These are phyloP conservation scores for Limnephilus lunatus DNA, from an alignment of 2,888 invertebrate species.

Conservation along the genomic window DNA sequence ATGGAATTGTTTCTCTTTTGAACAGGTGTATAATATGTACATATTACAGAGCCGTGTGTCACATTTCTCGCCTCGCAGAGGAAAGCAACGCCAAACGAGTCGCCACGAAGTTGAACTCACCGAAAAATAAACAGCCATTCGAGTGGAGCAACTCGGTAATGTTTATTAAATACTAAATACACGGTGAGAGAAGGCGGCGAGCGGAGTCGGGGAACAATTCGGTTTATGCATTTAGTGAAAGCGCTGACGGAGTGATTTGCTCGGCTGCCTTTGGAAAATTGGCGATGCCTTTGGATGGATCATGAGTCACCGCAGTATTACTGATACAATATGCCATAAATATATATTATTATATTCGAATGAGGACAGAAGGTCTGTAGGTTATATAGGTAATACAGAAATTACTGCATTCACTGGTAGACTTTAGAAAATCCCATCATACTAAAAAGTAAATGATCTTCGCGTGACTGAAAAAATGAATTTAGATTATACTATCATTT, in stretches of 20 bases:
- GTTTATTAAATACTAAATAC: not conserved
- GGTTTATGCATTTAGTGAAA: not conserved
- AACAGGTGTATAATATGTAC: too few relatives aligned
- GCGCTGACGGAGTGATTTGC: not conserved
- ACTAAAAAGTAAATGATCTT: not conserved
- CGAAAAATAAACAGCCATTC: not conserved
- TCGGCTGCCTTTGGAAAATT: not conserved
- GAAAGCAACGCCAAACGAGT: not conserved
- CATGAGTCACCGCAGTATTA: not conserved
- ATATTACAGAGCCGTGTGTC: not conserved
- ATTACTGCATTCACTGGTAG: not conserved
- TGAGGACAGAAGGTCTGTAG: not conserved
- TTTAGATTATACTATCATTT: not conserved
- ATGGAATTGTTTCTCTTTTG: not conserved
- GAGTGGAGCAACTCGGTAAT: not conserved
- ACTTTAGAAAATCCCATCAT: not conserved
- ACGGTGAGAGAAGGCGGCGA: not conserved
- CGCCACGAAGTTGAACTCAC: conserved; percentile 22
- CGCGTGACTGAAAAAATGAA: not conserved
- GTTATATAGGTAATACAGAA: not conserved
- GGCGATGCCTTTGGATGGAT: not conserved
- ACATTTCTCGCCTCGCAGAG: not conserved
- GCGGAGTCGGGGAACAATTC: not conserved
- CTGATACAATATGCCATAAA: not conserved
- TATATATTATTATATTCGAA: not conserved